Base-by-base conservation (phyloP, 2,797 vertebrate species). In the Argya squamiceps region DNA sequence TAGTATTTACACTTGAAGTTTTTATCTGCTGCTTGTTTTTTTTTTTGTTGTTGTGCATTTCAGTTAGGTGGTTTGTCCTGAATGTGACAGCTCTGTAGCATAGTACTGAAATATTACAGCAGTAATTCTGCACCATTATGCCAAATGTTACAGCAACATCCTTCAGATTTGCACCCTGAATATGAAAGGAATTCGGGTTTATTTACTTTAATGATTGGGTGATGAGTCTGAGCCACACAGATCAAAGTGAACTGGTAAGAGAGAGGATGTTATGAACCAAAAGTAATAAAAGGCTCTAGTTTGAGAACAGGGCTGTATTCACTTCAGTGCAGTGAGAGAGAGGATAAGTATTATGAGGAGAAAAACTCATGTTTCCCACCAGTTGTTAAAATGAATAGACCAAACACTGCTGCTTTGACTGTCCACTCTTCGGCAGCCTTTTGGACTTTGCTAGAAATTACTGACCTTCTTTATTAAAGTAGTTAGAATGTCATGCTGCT, bases 161-260 rank as follows among this genome's bases (percentile, higher is more conserved):
- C 75, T 84, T 44, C 71, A 92, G 49, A 91, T 90, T 97, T 89
- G 58, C 53, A 59, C 68, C 81, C 73, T 68, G 77, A 86, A 82
- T 96, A 65, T 59, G 64, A 39, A 26, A 70, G 44, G 37, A 93
- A 92, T 96, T 76, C 59, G 58, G 34, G 49, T 92, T 88, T 94
- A 93, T 97, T 96, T 96, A 64, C 34, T 97, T 94, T 94, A 96
- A 84, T 69, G 59, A 68, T 93, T 95, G 75, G 79, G 55, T 93
- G 95, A 89, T 87, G 44, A 78, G 24, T 62, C 65, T 96, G 39
- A 89, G 59, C 86, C 74, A 36, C 88, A 58, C 70, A 88, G 84
- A 94, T 94, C 75, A 93, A 86, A 95, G 65, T 44, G 53, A 97
- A 71, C 44, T 74, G 37, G 30, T 83, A 65, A 82, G 34, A 90